Conservation (phyloP, 2,888 invertebrate genomes). For the Lithodes maja region DNA sequence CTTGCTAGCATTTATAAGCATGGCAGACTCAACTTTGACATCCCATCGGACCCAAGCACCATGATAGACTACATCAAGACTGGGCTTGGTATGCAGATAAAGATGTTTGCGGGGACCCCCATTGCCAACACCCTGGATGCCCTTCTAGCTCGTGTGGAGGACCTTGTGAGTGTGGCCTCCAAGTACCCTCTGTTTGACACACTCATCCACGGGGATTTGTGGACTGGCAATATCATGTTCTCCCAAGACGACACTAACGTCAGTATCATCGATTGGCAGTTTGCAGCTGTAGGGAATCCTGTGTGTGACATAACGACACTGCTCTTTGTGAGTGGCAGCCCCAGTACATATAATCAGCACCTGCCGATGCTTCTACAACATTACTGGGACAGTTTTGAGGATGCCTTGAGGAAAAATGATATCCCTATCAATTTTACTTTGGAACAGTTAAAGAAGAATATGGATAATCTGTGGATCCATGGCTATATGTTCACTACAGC, state of each 20-base stretch:
- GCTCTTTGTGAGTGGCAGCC: slow-evolving; percentile 56
- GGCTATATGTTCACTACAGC: slow-evolving; percentile 51
- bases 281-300: slow-evolving; percentile 49
- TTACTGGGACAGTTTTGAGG: slow-evolving; percentile 55
- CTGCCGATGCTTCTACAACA: slow-evolving; percentile 46
- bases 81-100: slow-evolving; percentile 41
- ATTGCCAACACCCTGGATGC: slow-evolving; percentile 23
- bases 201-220: slow-evolving; percentile 61
- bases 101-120: slow-evolving; percentile 33
- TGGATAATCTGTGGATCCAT: slow-evolving; percentile 58
- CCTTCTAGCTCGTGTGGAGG: slow-evolving; percentile 15
- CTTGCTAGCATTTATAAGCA: slow-evolving; percentile 34
- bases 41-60: slow-evolving; percentile 7
- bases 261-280: slow-evolving; percentile 65
- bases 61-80: slow-evolving; percentile 1
- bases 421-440: slow-evolving; percentile 37
- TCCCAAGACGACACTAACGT: slow-evolving; percentile 36
- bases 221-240: slow-evolving; percentile 63
- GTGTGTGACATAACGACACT: slow-evolving; percentile 56
- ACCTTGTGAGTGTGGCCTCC: slow-evolving; percentile 2
- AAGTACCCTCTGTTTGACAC: slow-evolving; percentile 56
- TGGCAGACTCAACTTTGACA: slow-evolving; percentile 30
- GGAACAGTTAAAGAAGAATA: slow-evolving; percentile 23
- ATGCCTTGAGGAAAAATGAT: slow-evolving; percentile 47
- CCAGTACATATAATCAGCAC: slow-evolving; percentile 40